Conservation (phyloP, 1,140 invertebrate genomes). For the Cepaea nemoralis region DNA sequence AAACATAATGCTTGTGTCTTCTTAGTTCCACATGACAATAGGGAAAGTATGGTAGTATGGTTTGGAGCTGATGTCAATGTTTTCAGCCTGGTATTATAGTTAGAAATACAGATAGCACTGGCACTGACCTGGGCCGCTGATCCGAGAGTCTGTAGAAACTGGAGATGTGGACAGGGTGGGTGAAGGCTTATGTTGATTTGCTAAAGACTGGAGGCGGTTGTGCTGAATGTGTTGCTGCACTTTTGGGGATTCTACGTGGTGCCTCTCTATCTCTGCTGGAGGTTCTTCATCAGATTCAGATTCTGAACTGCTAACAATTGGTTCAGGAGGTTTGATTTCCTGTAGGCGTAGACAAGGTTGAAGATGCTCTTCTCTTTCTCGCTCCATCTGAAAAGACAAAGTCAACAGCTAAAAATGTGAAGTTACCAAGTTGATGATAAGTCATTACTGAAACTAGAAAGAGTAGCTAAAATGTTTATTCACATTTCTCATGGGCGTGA, state of each 20-base stretch:
- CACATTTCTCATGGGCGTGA: too few species aligned
- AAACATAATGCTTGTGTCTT: too few species aligned
- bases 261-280: background rate
- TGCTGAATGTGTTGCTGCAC: conserved; percentile 7
- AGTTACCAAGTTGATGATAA: too few species aligned
- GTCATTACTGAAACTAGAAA: too few species aligned
- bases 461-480: too few species aligned
- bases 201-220: background rate
- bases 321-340: conserved; percentile 46
- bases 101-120: too few species aligned
- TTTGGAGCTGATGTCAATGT: too few species aligned
- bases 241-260: conserved; percentile 10
- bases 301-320: conserved; percentile 37
- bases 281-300: conserved; percentile 44
- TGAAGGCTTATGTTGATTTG: conserved; percentile 21
- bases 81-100: too few species aligned
- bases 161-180: conserved; percentile 34
- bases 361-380: conserved; percentile 86
- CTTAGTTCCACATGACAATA: too few species aligned
- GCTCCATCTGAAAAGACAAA: conserved; percentile 65
- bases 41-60: too few species aligned
- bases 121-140: conserved; percentile 35
- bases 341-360: conserved; percentile 76
- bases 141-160: conserved; percentile 35
- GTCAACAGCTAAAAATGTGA: too few species aligned